Percentiles rank a stretch among this genome's conserved stretches.
Conservation (phyloP, 2,113 vertebrate species). For the Nothoprocta pentlandii region DNA sequence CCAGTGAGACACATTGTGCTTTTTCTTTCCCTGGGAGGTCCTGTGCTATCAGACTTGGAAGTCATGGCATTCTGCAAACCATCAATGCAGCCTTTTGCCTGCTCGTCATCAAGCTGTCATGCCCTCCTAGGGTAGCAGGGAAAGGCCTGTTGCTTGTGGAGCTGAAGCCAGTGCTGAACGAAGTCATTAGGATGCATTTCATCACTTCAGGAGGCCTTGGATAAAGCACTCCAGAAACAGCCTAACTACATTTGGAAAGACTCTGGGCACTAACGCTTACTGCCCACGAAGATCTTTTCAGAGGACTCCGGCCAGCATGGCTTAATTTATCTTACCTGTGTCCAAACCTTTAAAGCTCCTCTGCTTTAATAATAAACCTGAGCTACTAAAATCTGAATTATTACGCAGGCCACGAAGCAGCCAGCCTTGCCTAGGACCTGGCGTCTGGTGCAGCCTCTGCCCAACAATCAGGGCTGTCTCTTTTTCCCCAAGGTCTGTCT, state of each 20-base stretch:
- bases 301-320: neutral
- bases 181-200: neutral
- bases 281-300: neutral
- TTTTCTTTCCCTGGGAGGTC: neutral
- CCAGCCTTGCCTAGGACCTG: neutral
- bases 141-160: neutral
- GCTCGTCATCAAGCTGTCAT: fast-evolving
- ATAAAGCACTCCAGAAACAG: neutral
- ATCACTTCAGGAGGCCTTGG: neutral
- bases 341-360: neutral
- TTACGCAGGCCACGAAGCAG: neutral
- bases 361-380: no score
- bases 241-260: neutral
- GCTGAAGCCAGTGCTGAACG: neutral
- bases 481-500: no score
- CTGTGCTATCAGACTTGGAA: fast-evolving
- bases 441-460: neutral
- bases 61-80: neutral
- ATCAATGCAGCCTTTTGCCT: neutral
- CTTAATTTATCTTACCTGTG: neutral
- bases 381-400: neutral
- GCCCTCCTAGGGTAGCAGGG: neutral
- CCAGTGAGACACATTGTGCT: neutral
- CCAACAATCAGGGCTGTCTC: no score
- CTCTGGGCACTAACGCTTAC: neutral